phyloP scores from a whole-genome alignment of 2,113 vertebrate species.

The Lamprologus tigripictilis region DNA sequence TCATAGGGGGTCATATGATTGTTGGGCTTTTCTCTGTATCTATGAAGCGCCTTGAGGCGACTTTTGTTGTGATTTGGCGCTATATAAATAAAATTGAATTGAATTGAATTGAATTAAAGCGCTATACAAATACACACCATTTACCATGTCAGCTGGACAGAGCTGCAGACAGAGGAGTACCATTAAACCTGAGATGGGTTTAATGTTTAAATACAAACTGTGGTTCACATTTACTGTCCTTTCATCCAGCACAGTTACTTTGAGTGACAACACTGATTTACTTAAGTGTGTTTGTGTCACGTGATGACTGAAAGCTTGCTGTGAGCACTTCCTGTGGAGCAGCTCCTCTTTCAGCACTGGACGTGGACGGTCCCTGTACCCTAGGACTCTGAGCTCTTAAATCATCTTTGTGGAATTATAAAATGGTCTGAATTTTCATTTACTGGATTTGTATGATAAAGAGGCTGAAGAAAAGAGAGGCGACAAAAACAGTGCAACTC shows the following conservation, averaged over 20 bases:
- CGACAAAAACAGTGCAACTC: not conserved
- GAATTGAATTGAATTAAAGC: too few species aligned
- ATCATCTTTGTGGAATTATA: not conserved
- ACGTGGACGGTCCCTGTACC: not conserved
- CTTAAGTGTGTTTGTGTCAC: not conserved
- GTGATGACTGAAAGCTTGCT: not conserved
- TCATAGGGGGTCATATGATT: too few species aligned
- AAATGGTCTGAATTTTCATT: not conserved
- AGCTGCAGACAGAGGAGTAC: not conserved
- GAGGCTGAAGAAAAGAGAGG: constrained; percentile 14
- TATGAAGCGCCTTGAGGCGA: too few species aligned
- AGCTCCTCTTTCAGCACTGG: not conserved
- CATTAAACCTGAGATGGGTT: not conserved
- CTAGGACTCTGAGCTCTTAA: not conserved
- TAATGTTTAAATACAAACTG: not conserved
- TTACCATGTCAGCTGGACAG: not conserved
- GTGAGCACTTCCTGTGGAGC: not conserved
- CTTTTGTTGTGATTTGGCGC: too few species aligned
- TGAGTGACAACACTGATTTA: not conserved
- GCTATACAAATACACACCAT: not conserved
- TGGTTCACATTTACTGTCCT: not conserved
- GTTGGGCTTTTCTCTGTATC: too few species aligned
- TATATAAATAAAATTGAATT: too few species aligned
- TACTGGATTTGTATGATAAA: constrained; percentile 16
- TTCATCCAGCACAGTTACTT: not conserved